phyloP scores from a whole-genome alignment of 2,888 invertebrate species.

The Orthosia gothica region DNA sequence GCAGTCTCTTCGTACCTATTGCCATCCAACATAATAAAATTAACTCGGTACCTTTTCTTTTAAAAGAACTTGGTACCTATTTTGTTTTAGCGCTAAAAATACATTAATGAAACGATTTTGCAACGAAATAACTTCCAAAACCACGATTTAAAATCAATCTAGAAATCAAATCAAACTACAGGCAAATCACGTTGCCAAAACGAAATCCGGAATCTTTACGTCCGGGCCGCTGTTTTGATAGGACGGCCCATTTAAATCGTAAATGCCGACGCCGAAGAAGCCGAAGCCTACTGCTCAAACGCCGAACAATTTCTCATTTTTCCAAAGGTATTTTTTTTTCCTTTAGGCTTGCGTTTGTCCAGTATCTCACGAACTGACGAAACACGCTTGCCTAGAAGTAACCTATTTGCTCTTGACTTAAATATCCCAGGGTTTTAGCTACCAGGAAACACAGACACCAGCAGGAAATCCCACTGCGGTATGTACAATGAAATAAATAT shows the following conservation, averaged over 20 bases:
- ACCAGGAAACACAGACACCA: too few species aligned
- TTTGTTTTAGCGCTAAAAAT: not conserved
- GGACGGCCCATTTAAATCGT: conserved; percentile 80
- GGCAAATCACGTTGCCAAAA: conserved; percentile 74
- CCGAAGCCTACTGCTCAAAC: conserved; percentile 68
- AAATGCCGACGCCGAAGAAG: conserved; percentile 72
- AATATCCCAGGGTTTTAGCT: too few species aligned
- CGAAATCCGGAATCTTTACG: conserved; percentile 75
- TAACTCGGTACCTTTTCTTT: too few species aligned
- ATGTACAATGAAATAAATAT: too few species aligned
- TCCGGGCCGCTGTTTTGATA: conserved; percentile 79
- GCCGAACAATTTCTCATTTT: conserved; percentile 54
- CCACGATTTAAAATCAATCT: conserved; percentile 53
- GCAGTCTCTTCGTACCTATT: too few species aligned
- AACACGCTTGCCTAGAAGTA: too few species aligned
- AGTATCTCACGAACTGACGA: too few species aligned
- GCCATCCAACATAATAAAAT: too few species aligned
- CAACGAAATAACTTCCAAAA: conserved; percentile 29
- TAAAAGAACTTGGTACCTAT: not conserved
- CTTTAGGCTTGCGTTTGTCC: too few species aligned
- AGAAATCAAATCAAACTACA: conserved; percentile 62
- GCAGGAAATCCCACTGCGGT: too few species aligned
- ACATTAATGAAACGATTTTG: conserved; percentile 5
- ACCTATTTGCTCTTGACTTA: too few species aligned
- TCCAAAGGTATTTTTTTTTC: not conserved